Evolutionary conservation across 2,888 invertebrate species (phyloP), one percentile per base, ranked within the genome.

Genomic region (Lithosia quadra): DNA sequence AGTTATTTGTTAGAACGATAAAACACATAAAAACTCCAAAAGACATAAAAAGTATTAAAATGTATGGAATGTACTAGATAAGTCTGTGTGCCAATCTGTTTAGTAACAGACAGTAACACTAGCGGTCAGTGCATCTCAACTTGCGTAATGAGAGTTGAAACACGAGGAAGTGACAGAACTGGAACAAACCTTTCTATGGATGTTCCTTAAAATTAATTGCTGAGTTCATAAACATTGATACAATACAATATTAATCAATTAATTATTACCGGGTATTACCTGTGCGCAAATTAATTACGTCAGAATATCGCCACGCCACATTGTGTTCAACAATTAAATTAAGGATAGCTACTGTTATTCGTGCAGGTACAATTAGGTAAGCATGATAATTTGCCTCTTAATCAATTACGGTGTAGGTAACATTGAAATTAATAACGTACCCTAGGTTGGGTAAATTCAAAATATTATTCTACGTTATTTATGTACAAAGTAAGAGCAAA

Each of bases 91-190:
- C 85, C 82, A 88, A 89, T 85, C 82, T 85, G 72, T 89, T 87
- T 89, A 87, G 86, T 84, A 89, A 89, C 81, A 67, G 63, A 72
- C 33, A 43, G 64, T 61, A 71, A 64, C 61, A 64, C 49, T 24
- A 59, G 56, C 77, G 76, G 85, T 65, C 82, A 80, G 86, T 87
- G 88, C 88, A 89, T 89, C 88, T 85, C 69, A 72, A 67, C 82
- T 89, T 88, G 78, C 86, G 87, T 80, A 88, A 89, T 78, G 67
- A 68, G 63, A 68, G 82, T 78, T 80, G 85, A 85, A 88, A 88
- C 82, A 86, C 82, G 79, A 87, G 88, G 88, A 86, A 88, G 83
- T 77, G 71, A 74, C 76, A 83, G 68, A 77, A 74, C 68, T 79
- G 68, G 79, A 68, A 70, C 79, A 71, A 66, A 81, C 76, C 82